phyloP scores from a whole-genome alignment of 2,888 invertebrate species.

The Didymodactylos carnosus region DNA sequence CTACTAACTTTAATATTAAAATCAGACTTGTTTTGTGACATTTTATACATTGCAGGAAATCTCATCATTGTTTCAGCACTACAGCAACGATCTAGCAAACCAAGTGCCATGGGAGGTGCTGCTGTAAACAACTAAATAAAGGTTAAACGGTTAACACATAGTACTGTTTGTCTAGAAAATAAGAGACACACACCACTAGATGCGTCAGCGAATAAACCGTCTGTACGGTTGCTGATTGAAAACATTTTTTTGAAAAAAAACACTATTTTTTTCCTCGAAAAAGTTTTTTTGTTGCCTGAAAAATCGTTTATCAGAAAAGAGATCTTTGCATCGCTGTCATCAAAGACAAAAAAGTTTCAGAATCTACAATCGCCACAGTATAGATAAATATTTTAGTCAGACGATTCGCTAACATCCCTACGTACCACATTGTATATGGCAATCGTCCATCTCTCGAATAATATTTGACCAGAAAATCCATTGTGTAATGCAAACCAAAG shows the following conservation, averaged over 20 bases:
- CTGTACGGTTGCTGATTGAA: no score
- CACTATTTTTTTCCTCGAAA: not conserved
- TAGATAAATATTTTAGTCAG: slow-evolving; percentile 9
- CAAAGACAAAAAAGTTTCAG: no score
- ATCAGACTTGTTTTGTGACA: slow-evolving; percentile 58
- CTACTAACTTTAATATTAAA: slow-evolving; percentile 48
- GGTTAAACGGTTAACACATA: not conserved
- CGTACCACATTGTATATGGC: slow-evolving; percentile 86
- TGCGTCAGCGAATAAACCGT: no score
- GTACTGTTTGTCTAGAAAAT: not conserved
- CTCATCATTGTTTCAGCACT: slow-evolving; percentile 66
- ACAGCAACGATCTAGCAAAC: slow-evolving; percentile 86
- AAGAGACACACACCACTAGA: no score
- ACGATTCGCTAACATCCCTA: slow-evolving; percentile 32
- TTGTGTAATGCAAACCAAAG: slow-evolving; percentile 94
- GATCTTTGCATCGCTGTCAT: no score
- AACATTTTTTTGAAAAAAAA: not conserved
- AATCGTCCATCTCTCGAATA: slow-evolving; percentile 95
- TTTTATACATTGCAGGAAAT: slow-evolving; percentile 50
- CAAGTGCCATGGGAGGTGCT: slow-evolving; percentile 84
- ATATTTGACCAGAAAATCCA: slow-evolving; percentile 93
- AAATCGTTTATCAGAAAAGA: no score
- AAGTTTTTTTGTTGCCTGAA: no score
- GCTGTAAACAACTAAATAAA: slow-evolving; percentile 63
- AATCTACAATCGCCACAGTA: no score